A percentile compares a stretch with the other conserved stretches of the same genome.
These are phyloP conservation scores for Thripadectes ignobilis DNA, from an alignment of 2,797 vertebrate genomes.

Conservation along the genomic window DNA sequence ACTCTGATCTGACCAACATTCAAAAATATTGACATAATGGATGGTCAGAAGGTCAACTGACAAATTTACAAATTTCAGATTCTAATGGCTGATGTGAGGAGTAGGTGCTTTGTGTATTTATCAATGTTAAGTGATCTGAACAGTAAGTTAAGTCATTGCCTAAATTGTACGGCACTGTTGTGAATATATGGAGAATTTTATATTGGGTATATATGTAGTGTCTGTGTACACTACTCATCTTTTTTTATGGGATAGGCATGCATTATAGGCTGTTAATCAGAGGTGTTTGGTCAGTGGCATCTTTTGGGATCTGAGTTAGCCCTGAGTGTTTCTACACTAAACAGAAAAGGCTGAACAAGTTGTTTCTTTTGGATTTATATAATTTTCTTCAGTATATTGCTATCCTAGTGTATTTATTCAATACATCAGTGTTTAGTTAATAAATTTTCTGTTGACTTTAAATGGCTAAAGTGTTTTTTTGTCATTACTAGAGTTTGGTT, in stretches of 20 bases:
- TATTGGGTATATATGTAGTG: not conserved
- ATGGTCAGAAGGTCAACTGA: not conserved
- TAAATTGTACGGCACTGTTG: not conserved
- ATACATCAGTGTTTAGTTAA: not conserved
- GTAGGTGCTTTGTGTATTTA: not conserved
- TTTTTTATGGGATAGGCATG: not conserved
- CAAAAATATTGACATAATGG: accelerated
- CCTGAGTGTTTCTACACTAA: not conserved
- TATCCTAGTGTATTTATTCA: not conserved
- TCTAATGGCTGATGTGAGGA: not conserved
- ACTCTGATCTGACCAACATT: not conserved
- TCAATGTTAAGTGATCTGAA: not conserved
- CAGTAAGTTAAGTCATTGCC: not conserved
- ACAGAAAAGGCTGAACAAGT: not conserved
- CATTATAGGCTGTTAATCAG: not conserved
- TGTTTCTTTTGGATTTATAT: not conserved
- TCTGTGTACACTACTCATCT: not conserved
- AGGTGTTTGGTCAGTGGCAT: not conserved
- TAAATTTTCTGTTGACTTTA: not conserved
- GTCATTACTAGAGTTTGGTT: not conserved
- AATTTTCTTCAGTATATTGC: not conserved
- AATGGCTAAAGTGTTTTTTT: not conserved
- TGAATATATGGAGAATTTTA: not conserved
- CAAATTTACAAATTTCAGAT: not conserved
- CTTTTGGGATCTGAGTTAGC: not conserved